These are phyloP conservation scores for Graphium colonna DNA, from an alignment of 2,888 invertebrate species.

Conservation along the genomic window DNA sequence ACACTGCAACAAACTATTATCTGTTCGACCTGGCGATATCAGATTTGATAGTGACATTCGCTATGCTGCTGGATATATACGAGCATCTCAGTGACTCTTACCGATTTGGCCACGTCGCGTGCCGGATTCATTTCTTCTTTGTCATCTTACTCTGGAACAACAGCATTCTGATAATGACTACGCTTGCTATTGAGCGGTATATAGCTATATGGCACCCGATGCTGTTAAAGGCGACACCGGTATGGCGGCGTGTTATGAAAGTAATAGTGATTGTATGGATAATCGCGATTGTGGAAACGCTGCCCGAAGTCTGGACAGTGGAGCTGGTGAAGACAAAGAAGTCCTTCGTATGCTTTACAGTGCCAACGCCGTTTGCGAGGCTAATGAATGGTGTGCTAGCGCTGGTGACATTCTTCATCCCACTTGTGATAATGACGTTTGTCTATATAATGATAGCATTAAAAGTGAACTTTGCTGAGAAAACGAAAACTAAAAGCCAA, in stretches of 20 bases:
- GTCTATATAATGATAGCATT: slow-evolving; percentile 53
- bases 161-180: slow-evolving; percentile 52
- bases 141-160: slow-evolving; percentile 50
- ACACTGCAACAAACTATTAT: slow-evolving; percentile 63
- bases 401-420: slow-evolving; percentile 47
- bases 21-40: slow-evolving; percentile 62
- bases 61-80: slow-evolving; percentile 46
- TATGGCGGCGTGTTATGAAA: slow-evolving; percentile 47
- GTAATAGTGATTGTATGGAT: slow-evolving; percentile 47
- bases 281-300: slow-evolving; percentile 44
- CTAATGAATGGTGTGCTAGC: slow-evolving; percentile 46
- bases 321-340: slow-evolving; percentile 39
- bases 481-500: slow-evolving; percentile 35
- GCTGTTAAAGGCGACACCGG: slow-evolving; percentile 39
- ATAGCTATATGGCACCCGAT: slow-evolving; percentile 53
- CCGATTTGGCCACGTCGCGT: slow-evolving; percentile 37
- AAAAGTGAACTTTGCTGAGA: slow-evolving; percentile 45
- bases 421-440: slow-evolving; percentile 48
- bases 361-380: slow-evolving; percentile 43
- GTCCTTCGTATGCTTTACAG: slow-evolving; percentile 41
- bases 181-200: slow-evolving; percentile 52
- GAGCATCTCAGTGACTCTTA: slow-evolving; percentile 35
- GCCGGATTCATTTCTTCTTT: slow-evolving; percentile 48
- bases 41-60: slow-evolving; percentile 54
- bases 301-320: slow-evolving; percentile 49